Base-by-base conservation (phyloP, 2,113 vertebrate genomes). In the Diphyllodes magnificus region DNA sequence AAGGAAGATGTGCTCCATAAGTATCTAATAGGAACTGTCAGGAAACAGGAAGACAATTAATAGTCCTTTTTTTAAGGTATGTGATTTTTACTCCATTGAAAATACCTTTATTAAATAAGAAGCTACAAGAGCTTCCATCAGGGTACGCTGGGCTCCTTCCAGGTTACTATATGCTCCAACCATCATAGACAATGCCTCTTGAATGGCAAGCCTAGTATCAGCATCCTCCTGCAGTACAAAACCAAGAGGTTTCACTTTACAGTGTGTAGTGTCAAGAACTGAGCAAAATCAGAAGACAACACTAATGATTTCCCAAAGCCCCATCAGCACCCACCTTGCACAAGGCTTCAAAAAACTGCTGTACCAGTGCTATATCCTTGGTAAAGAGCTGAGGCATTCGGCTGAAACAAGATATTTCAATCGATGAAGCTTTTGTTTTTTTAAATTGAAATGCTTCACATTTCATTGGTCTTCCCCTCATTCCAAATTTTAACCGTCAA, bases 361-460 rank as follows among this genome's bases (percentile, higher is more conserved):
- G 99, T 45, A 99, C 99, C 51, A 99, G 98, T 21, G 99, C 99
- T 90, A 99, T 99, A 93, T 99, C 99, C 98, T 99, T 99, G 33
- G 99, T 99, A 96, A 99, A 99, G 63, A 99, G 98, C 95, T 99
- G 99, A 14, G 99, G 99, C 99, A 99, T 99, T 87, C 99, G 99
- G 93, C 99, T 99, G 95, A 69, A 98, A 97, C 31, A 97, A 97
- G 93, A 93, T 28, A 90, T 70, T 88, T 80, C 25, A 28, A 66
- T 73, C 42, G 6, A 39, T 84, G 0, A 86, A 49, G 9, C 4
- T 39, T 76, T 47, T 16, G 2, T 0, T 1, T 56, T 50, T 85
- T 79, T 30, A 28, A 49, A 37, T 11, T 20, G 1, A 60, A 91
- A 76, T 66, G 9, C 35, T 87, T 80, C 63, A 82, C 25, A 50